Evolutionary conservation across 2,113 vertebrate species (phyloP), one percentile per base, ranked within the genome.

Genomic region (Coreoperca whiteheadi): DNA sequence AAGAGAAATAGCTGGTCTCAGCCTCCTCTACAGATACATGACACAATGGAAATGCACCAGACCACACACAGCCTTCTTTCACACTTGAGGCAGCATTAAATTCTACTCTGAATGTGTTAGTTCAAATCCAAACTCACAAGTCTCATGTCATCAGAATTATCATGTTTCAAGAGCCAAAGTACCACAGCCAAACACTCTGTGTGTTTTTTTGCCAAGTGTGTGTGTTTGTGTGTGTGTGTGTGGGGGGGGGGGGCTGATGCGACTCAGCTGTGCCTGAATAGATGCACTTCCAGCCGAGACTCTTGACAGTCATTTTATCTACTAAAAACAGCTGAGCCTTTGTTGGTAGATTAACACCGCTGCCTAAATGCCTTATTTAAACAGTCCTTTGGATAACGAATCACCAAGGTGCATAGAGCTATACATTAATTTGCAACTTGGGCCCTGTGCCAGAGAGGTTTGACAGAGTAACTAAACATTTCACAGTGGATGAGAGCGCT

Each of bases 381-480:
- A 86, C 85, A 84, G 70, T 75, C 70, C 74, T 74, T 63, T 81
- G 77, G 67, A 84, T 69, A 86, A 89, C 79, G 73, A 92, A 89
- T 90, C 87, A 92, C 83, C 69, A 46, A 85, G 88, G 89, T 83
- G 87, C 73, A 75, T 41, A 81, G 79, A 88, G 83, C 84, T 84
- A 84, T 87, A 87, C 88, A 82, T 85, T 88, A 51, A 90, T 89
- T 92, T 88, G 73, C 66, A 79, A 76, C 41, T 72, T 88, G 86
- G 82, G 75, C 81, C 1, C 51, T 0, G 10, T 74, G 89, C 88
- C 90, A 91, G 81, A 77, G 65, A 77, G 82, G 73, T 90, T 92
- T 93, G 89, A 93, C 89, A 77, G 73, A 87, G 86, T 81, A 90
- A 83, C 88, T 85, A 92, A 92, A 94, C 89, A 93, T 92, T 89